Evolutionary conservation across 2,797 vertebrate species (phyloP).

Genomic region (Periparus ater): DNA sequence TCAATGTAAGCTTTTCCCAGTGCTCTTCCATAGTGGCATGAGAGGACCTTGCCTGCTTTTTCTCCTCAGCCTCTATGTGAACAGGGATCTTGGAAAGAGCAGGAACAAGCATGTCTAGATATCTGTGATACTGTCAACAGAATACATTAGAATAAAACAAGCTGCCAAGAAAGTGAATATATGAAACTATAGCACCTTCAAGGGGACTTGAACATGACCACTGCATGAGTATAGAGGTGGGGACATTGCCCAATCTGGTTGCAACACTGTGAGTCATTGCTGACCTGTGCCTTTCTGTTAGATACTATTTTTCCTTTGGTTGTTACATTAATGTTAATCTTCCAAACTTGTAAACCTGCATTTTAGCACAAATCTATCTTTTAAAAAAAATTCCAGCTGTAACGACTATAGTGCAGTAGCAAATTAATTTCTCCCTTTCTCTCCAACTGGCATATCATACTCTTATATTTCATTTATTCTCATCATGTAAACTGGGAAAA

Average conservation of each 20-base stretch:
- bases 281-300: neutral
- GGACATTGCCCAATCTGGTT: neutral
- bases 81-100: neutral
- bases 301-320: neutral
- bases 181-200: neutral
- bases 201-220: neutral
- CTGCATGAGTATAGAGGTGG: neutral
- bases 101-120: neutral
- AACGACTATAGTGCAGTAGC: neutral
- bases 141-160: neutral
- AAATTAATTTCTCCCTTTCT: neutral
- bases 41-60: neutral
- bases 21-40: rapidly evolving
- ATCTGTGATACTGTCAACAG: neutral
- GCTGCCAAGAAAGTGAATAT: neutral
- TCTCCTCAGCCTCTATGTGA: neutral
- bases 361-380: neutral
- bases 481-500: neutral
- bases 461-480: neutral
- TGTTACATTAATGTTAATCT: neutral
- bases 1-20: neutral
- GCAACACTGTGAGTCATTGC: neutral
- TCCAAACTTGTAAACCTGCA: neutral
- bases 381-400: neutral
- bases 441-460: neutral